Evolutionary conservation across 2,113 vertebrate species (phyloP), one percentile per base, ranked within the genome.

Genomic region (Festucalex cinctus): DNA sequence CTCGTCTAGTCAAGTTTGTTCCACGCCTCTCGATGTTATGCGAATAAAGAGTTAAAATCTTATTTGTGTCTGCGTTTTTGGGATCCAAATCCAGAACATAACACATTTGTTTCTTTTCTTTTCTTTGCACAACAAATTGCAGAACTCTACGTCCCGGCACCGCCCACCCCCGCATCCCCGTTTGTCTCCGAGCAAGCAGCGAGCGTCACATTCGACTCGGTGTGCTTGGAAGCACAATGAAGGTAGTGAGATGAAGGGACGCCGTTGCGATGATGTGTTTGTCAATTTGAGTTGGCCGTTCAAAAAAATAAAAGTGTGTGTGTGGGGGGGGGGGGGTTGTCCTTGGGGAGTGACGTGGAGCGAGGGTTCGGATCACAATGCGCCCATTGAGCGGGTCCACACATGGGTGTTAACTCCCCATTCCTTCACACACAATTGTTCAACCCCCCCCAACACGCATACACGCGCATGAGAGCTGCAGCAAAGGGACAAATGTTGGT

Each of bases 341-440:
- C 70, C 75, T n/a, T 51, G 53, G 59, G 77, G 75, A 74, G 69
- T 67, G 79, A 66, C 20, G 44, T 61, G 68, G 72, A 80, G 75
- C 67, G 74, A 88, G 84, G 86, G 86, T 89, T 92, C 87, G 88
- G 89, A 91, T 91, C n/a, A 93, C 92, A 93, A 93, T 91, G 87
- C 72, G 66, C 77, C 88, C 87, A 91, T 92, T 92, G 90, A 91
- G 83, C 51, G 85, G 86, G 85, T 88, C 82, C 79, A 88, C 78
- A 91, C 82, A 92, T 82, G 90, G 91, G 88, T 93, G 90, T 92
- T 90, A 91, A 91, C 88, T 87, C 77, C 70, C 88, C 83, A 89
- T 89, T 90, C 86, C 88, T 86, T 87, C 89, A 89, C 89, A 89
- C 85, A 94, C 92, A 94, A 93, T 92, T 74, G 86, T 81, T 86